phyloP scores from a whole-genome alignment of 2,113 vertebrate genomes.

The Ctenodactylus gundi region DNA sequence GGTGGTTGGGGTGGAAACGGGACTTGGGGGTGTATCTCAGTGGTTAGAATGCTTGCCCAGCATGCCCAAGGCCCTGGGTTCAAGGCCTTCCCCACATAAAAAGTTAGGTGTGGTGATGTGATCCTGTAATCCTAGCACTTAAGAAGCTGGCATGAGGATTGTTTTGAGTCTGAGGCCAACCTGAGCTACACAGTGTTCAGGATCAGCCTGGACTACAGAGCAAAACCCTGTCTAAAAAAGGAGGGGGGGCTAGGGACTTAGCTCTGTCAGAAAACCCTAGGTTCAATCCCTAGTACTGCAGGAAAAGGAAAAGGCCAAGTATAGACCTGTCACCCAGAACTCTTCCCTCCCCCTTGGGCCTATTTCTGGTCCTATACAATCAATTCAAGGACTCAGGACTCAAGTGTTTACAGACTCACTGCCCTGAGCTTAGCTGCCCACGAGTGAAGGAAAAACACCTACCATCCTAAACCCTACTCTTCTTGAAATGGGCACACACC shows the following conservation, averaged over 20 bases:
- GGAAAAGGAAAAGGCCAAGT: neutral
- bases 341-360: neutral
- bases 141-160: too few species aligned
- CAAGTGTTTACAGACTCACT: neutral
- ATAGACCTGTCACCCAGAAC: neutral
- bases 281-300: neutral
- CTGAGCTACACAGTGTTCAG: too few species aligned
- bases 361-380: neutral
- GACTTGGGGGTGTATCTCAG: neutral
- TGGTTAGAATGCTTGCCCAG: neutral
- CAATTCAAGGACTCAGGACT: neutral
- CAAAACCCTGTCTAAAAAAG: too few species aligned
- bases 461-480: neutral
- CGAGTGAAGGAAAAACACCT: neutral
- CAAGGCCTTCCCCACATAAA: too few species aligned
- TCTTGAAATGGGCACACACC: neutral
- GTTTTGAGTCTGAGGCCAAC: too few species aligned
- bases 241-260: too few species aligned
- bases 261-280: neutral
- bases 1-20: too few species aligned
- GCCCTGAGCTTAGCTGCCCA: neutral
- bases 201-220: too few species aligned
- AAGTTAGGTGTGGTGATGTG: too few species aligned
- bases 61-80: neutral
- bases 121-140: too few species aligned